Evolutionary conservation across 1,140 invertebrate species (phyloP).

Genomic region (Hypsibius dujardini): DNA sequence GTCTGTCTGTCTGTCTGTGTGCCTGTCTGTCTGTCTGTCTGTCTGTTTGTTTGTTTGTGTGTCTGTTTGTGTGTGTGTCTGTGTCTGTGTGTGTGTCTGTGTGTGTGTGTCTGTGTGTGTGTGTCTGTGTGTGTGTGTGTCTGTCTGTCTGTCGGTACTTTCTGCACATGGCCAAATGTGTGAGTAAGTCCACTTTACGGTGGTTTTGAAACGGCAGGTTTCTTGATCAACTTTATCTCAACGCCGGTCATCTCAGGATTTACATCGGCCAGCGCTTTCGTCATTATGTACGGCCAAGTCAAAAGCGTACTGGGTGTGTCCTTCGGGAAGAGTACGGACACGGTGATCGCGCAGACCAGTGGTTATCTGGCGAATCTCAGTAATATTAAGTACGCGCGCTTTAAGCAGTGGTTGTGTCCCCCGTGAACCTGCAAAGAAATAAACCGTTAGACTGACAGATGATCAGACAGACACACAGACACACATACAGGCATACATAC

Average conservation of each 20-base stretch:
- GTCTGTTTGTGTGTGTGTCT: too few relatives aligned
- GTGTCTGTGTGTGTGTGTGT: neutral
- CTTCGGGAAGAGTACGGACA: neutral
- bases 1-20: neutral
- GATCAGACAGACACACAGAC: neutral
- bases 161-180: too few relatives aligned
- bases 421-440: neutral
- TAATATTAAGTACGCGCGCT: neutral
- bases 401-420: too few relatives aligned
- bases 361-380: neutral
- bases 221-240: slow-evolving; percentile 82
- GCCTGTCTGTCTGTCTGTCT: too few relatives aligned
- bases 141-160: too few relatives aligned
- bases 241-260: slow-evolving; percentile 69
- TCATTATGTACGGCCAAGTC: slow-evolving; percentile 69
- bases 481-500: too few relatives aligned
- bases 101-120: neutral
- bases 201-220: slow-evolving; percentile 45
- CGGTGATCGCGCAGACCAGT: neutral
- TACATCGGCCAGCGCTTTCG: slow-evolving; percentile 72
- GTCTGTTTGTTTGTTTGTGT: too few relatives aligned
- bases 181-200: too few relatives aligned
- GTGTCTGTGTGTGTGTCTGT: neutral
- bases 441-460: neutral
- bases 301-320: slow-evolving; percentile 31